Conservation (phyloP, 2,797 vertebrate species). For the Diceros bicornis region DNA sequence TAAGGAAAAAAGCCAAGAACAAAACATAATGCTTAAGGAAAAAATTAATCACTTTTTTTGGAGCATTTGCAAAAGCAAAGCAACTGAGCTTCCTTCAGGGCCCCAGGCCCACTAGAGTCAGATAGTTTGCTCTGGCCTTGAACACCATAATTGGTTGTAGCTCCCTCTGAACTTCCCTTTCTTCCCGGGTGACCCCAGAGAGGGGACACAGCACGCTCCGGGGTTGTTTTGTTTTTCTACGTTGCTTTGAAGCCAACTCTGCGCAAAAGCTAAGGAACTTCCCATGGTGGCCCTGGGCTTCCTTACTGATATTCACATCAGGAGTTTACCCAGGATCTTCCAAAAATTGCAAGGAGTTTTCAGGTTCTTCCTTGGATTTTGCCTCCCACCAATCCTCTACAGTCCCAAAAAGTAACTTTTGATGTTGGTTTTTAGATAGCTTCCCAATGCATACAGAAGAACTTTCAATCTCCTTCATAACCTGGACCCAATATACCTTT, state of each 20-base stretch:
- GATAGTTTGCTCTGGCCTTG: constrained; percentile 43
- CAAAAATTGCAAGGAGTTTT: neutral
- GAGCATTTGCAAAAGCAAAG: constrained; percentile 5
- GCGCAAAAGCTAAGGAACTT: constrained; percentile 30
- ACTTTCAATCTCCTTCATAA: neutral
- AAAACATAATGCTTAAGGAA: neutral
- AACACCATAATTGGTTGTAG: neutral
- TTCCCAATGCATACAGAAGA: neutral
- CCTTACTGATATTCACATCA: neutral
- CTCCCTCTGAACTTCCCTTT: constrained; percentile 4
- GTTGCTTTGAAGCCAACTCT: constrained; percentile 5
- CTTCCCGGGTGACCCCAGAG: neutral
- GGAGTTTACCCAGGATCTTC: neutral
- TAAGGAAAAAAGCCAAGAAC: neutral
- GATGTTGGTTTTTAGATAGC: neutral
- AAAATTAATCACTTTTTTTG: neutral
- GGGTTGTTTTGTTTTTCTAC: constrained; percentile 50
- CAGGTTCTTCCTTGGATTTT: neutral
- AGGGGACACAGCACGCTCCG: neutral
- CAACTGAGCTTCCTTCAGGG: neutral
- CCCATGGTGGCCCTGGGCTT: neutral
- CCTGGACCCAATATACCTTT: neutral
- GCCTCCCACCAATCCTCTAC: neutral
- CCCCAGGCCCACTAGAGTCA: neutral
- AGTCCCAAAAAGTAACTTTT: neutral